Evolutionary conservation across 2,113 vertebrate genomes (phyloP).

Genomic region (Dasyprocta punctata): DNA sequence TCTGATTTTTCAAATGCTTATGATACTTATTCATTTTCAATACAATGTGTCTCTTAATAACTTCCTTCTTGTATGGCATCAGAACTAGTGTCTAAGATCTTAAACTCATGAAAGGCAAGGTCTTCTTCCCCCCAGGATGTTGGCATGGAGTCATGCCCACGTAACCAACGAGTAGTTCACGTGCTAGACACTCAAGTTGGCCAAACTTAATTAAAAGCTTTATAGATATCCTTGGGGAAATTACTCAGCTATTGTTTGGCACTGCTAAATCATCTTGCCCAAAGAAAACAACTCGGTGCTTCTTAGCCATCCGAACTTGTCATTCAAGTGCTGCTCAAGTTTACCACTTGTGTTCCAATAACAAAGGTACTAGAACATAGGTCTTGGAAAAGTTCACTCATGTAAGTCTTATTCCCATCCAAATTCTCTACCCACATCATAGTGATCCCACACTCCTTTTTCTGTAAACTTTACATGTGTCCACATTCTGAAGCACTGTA

Average conservation of each 20-base stretch:
- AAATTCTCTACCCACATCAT: background rate
- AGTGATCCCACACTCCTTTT: background rate
- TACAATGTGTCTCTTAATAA: background rate
- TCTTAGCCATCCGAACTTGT: background rate
- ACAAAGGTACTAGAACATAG: background rate
- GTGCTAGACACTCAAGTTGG: background rate
- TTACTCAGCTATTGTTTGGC: background rate
- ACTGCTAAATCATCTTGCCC: background rate
- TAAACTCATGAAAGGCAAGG: background rate
- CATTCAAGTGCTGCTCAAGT: conserved; percentile 13
- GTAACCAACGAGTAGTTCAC: background rate
- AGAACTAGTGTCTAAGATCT: background rate
- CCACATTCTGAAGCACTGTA: conserved; percentile 19
- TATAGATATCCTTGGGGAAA: background rate
- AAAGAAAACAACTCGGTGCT: background rate
- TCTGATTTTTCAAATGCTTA: background rate
- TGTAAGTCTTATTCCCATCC: background rate
- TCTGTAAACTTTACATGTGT: background rate
- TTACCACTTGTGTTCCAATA: background rate
- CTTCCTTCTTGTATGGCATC: background rate
- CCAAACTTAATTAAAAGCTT: conserved; percentile 32
- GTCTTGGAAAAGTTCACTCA: background rate
- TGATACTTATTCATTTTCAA: background rate
- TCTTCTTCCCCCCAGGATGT: background rate
- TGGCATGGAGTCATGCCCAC: background rate